Evolutionary conservation across 2,888 invertebrate genomes (phyloP), one percentile per base, ranked within the genome.

Genomic region (Stratiomys singularior): DNA sequence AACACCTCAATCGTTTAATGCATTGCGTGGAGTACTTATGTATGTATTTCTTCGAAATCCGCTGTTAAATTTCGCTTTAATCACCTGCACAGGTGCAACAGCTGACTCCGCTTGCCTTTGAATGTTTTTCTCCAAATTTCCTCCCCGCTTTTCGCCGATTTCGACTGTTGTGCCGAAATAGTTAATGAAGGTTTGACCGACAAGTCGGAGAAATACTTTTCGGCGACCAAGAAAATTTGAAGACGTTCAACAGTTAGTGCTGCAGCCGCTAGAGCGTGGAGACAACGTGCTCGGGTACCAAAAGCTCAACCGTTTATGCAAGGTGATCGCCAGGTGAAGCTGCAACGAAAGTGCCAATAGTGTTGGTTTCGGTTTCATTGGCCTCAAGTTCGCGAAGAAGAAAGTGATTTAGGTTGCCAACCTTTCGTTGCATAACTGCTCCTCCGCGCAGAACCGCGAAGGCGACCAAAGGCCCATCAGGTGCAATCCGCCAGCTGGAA

Each of bases 331-430:
- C 13, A 25, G 47, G 25, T 47, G 2, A 25, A 47, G 30, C 11
- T 27, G 46, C 46, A 47, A 47, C 47, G 46, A 69, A 69, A 69
- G 46, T 69, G n/a, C 69, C 15, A 69, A 37, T 44, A 25, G 30
- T 69, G n/a, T 47, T 47, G 11, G 2, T 47, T 13, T 46, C 69
- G 46, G n/a, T 46, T 67, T 64, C 21, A 44, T 67, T n/a, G n/a
- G n/a, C 27, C n/a, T 46, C 11, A 47, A 69, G 25, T 69, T 23
- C 47, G 47, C 37, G 37, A 37, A 23, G 23, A 47, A 23, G 18
- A 69, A 47, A 46, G 69, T 47, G 46, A 3, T 60, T 52, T 44
- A n/a, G 47, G n/a, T 9, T 44, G 47, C 30, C 15, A 47, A 23
- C 47, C 46, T 69, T 25, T 15, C 25, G 28, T 69, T 47, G 21